Evolutionary conservation across 2,888 invertebrate species (phyloP).

Genomic region (Coleophora deauratella): DNA sequence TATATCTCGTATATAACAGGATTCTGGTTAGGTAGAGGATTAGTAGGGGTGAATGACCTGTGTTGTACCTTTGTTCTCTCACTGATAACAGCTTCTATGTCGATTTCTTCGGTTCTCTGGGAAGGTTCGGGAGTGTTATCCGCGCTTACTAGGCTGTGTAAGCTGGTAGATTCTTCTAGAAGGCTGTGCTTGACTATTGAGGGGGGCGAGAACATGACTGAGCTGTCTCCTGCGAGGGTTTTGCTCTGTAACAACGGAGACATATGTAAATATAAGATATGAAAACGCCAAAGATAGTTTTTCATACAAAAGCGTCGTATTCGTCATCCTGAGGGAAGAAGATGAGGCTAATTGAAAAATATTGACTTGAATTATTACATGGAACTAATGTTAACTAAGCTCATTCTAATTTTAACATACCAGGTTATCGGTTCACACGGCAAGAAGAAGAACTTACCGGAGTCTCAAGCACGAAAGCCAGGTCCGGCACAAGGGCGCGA

Average conservation of each 20-base stretch:
- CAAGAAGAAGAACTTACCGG: conserved; percentile 83
- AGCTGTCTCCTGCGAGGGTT: conserved; percentile 84
- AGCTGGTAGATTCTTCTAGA: conserved; percentile 76
- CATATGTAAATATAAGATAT: too few relatives aligned
- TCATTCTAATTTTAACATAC: too few relatives aligned
- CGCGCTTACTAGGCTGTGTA: conserved; percentile 66
- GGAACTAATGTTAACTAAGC: too few relatives aligned
- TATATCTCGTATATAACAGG: conserved; percentile 29
- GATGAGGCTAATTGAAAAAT: too few relatives aligned
- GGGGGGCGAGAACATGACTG: conserved; percentile 89
- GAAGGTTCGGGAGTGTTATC: conserved; percentile 55
- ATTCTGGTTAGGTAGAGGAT: conserved; percentile 49
- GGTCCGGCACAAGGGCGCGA: conserved; percentile 66
- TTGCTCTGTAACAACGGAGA: conserved; percentile 82
- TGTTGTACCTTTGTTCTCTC: conserved; percentile 71
- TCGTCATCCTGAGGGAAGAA: too few relatives aligned
- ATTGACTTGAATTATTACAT: too few relatives aligned
- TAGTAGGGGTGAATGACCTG: conserved; percentile 63
- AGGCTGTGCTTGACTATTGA: conserved; percentile 90
- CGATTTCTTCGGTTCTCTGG: conserved; percentile 44
- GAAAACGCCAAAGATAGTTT: too few relatives aligned
- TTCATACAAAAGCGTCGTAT: too few relatives aligned
- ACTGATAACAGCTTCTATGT: conserved; percentile 51
- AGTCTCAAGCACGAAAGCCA: conserved; percentile 83
- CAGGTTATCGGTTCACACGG: too few relatives aligned